phyloP scores from a whole-genome alignment of 2,113 vertebrate species.

The Sinocyclocheilus anshuiensis region DNA sequence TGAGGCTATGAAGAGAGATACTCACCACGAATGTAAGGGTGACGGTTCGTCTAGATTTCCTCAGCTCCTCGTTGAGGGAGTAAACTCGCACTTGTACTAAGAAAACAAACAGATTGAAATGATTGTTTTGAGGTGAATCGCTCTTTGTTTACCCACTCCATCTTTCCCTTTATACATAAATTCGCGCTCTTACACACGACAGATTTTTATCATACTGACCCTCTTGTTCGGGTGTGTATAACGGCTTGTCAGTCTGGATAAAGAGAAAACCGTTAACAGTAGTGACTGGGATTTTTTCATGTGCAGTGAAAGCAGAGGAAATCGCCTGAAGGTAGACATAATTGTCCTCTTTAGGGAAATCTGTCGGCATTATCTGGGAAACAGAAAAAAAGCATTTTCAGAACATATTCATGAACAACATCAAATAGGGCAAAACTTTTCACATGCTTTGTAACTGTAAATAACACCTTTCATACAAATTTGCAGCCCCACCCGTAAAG shows the following conservation, averaged over 20 bases:
- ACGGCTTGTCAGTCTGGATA: conserved; percentile 88
- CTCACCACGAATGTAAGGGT: conserved; percentile 85
- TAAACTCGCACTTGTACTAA: conserved; percentile 87
- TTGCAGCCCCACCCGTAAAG: conserved; percentile 75
- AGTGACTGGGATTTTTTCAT: conserved; percentile 76
- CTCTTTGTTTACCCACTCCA: background rate
- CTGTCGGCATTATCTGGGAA: conserved; percentile 64
- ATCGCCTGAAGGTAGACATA: conserved; percentile 81
- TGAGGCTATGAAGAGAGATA: conserved; percentile 22
- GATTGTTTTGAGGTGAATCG: background rate
- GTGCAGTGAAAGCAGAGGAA: conserved; percentile 76
- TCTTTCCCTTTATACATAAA: background rate
- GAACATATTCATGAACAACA: background rate
- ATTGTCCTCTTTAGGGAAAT: conserved; percentile 65
- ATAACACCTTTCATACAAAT: background rate
- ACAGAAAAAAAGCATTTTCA: conserved; percentile 16
- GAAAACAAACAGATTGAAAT: background rate
- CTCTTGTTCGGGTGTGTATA: conserved; percentile 89
- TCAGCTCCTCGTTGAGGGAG: conserved; percentile 87
- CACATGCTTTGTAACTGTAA: too few relatives aligned
- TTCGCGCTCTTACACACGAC: background rate
- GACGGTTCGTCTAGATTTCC: conserved; percentile 79
- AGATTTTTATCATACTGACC: conserved; percentile 69
- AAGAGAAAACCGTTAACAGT: conserved; percentile 89
- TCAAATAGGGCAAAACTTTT: too few relatives aligned